Conservation (phyloP, 1,140 invertebrate genomes). For the Cherax quadricarinatus region DNA sequence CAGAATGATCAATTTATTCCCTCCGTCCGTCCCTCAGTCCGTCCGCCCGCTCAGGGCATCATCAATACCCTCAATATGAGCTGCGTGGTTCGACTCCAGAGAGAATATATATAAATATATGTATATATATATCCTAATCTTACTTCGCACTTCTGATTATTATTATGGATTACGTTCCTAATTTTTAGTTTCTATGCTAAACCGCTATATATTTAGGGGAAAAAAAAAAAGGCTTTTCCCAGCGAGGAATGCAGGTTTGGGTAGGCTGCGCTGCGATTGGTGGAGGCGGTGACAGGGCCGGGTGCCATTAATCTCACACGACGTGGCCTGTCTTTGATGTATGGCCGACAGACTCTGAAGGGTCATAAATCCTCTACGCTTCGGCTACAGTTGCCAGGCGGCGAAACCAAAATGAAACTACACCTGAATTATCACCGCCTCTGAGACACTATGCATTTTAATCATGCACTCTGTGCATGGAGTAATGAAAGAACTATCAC, state of each 20-base stretch:
- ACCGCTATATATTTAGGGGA: constrained; percentile 26
- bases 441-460: background rate
- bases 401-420: constrained; percentile 66
- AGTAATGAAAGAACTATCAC: constrained; percentile 8
- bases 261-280: constrained; percentile 59
- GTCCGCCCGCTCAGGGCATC: background rate
- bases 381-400: constrained; percentile 68
- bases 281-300: constrained; percentile 70
- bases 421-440: constrained; percentile 49
- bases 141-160: background rate
- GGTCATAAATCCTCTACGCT: constrained; percentile 69
- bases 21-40: background rate
- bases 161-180: constrained; percentile 42
- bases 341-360: constrained; percentile 70
- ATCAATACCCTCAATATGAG: no score
- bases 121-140: background rate
- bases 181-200: constrained; percentile 44
- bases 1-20: constrained; percentile 51
- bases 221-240: constrained; percentile 58
- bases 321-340: constrained; percentile 71
- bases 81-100: no score
- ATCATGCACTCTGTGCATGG: constrained; percentile 7
- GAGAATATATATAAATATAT: no score
- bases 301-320: constrained; percentile 66
- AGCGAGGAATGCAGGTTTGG: constrained; percentile 68